A percentile compares a stretch with the other conserved stretches of the same genome.
Evolutionary conservation across 1,140 invertebrate genomes (phyloP).

Genomic region (Meloidogyne floridensis): DNA sequence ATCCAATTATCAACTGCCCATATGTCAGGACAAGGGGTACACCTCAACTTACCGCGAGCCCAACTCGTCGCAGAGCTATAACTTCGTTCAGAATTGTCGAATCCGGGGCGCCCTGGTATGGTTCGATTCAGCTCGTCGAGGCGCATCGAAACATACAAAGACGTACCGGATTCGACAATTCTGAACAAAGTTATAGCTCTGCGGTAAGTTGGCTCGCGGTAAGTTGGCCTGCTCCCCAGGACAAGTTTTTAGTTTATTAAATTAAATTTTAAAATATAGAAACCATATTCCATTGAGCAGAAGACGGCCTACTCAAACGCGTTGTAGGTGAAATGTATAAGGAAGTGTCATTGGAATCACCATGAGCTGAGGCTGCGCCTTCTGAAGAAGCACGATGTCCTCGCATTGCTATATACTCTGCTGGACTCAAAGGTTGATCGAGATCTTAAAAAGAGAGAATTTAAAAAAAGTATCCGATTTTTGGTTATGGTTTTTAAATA

Average conservation of each 20-base stretch:
- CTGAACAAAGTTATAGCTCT: no score
- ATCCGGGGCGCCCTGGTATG: no score
- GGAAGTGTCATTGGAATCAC: neutral
- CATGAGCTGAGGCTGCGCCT: conserved; percentile 12
- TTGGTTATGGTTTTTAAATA: neutral
- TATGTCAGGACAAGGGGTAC: no score
- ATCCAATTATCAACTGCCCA: no score
- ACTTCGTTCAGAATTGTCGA: no score
- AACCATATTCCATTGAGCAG: conserved; percentile 21
- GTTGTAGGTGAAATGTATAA: neutral
- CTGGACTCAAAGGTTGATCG: neutral
- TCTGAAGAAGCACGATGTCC: conserved; percentile 30
- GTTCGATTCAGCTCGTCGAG: no score
- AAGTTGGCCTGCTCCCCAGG: no score
- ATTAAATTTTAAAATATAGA: neutral
- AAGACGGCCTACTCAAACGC: conserved; percentile 15
- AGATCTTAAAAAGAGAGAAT: conserved; percentile 15
- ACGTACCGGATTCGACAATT: no score
- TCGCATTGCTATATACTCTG: conserved; percentile 6
- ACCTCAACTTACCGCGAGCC: no score
- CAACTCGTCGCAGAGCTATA: no score
- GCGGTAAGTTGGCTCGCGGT: no score
- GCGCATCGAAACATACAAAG: no score
- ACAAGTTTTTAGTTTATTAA: neutral
- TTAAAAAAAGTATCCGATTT: conserved; percentile 34